A percentile compares a stretch with the other conserved stretches of the same genome.
These are phyloP conservation scores for Onychomys leucogaster DNA, from an alignment of 2,797 vertebrate species.

Conservation along the genomic window DNA sequence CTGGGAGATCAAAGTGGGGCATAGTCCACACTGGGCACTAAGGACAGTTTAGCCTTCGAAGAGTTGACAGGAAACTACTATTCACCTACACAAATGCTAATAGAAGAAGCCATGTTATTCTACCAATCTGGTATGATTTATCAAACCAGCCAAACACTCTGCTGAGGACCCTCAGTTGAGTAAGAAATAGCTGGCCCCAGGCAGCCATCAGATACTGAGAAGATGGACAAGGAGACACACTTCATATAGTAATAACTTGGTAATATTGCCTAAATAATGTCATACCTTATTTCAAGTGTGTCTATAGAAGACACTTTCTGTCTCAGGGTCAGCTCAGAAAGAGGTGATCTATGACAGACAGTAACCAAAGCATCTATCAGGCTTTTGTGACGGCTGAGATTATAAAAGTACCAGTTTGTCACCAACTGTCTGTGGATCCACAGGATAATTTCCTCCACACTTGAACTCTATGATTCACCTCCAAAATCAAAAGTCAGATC, in stretches of 20 bases:
- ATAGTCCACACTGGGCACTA: background rate
- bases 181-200: background rate
- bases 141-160: fast-evolving
- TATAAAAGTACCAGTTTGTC: background rate
- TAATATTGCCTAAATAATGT: background rate
- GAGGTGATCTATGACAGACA: background rate
- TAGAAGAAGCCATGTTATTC: background rate
- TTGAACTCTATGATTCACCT: constrained; percentile 88
- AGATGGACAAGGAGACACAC: background rate
- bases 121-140: background rate
- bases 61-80: background rate
- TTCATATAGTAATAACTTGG: background rate
- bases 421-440: background rate
- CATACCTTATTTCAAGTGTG: background rate
- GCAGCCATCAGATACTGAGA: background rate
- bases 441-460: background rate
- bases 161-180: background rate
- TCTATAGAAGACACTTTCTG: background rate
- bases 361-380: background rate
- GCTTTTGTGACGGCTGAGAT: background rate
- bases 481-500: constrained; percentile 94
- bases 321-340: background rate
- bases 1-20: background rate
- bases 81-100: background rate
- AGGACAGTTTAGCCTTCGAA: background rate